phyloP scores from a whole-genome alignment of 2,797 vertebrate genomes.

The Phaenicophaeus curvirostris region DNA sequence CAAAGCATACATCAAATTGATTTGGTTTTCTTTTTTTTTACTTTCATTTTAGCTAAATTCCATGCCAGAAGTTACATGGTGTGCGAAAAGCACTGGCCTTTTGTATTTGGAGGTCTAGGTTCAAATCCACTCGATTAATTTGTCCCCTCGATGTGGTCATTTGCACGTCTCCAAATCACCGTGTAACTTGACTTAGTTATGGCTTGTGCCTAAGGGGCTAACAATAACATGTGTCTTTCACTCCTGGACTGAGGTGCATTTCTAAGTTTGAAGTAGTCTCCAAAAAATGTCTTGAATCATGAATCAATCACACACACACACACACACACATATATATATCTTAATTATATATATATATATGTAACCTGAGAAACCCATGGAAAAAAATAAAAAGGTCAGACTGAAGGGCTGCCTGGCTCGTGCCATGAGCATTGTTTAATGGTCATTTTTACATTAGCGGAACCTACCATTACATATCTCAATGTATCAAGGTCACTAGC shows the following conservation, averaged over 20 bases:
- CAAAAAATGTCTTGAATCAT: conserved; percentile 21
- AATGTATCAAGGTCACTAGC: not conserved
- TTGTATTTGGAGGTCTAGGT: conserved; percentile 52
- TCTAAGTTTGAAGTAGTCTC: conserved; percentile 21
- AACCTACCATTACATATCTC: not conserved
- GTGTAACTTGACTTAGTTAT: conserved; percentile 55
- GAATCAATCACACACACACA: not conserved
- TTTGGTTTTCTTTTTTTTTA: conserved; percentile 28
- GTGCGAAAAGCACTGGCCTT: conserved; percentile 12
- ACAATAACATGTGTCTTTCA: conserved; percentile 2
- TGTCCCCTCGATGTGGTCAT: conserved; percentile 59
- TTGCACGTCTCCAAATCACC: conserved; percentile 63
- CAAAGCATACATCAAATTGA: not conserved
- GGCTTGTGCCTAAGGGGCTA: conserved; percentile 10
- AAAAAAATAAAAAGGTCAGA: not conserved
- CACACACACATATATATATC: not conserved
- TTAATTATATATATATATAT: not conserved
- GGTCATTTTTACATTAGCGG: not conserved
- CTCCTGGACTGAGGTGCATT: conserved; percentile 11
- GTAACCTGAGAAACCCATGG: conserved; percentile 6
- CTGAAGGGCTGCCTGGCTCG: not conserved
- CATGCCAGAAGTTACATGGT: conserved; percentile 52
- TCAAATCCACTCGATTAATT: conserved; percentile 65
- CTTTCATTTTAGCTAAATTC: conserved; percentile 26
- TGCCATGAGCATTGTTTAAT: not conserved